Evolutionary conservation across 2,113 vertebrate genomes (phyloP).

Genomic region (Pygoscelis adeliae): DNA sequence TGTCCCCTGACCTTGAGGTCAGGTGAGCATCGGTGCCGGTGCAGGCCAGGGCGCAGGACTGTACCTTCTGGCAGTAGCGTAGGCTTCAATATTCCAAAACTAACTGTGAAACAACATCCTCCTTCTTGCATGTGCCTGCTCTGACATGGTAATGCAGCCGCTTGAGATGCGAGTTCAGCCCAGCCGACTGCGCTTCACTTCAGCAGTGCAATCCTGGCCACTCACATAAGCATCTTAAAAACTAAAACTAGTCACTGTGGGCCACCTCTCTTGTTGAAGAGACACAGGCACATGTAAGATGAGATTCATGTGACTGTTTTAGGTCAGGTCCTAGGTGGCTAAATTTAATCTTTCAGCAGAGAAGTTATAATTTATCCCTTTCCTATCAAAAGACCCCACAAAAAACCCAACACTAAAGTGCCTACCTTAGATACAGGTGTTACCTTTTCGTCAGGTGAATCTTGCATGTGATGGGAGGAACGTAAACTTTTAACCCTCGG

Average conservation of each 20-base stretch:
- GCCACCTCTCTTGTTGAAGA: not conserved
- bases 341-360: not conserved
- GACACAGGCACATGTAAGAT: not conserved
- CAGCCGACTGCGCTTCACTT: not conserved
- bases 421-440: not conserved
- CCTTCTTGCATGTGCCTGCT: not conserved
- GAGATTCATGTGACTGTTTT: not conserved
- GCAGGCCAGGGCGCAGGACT: not conserved
- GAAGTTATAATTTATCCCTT: not conserved
- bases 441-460: not conserved
- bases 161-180: not conserved
- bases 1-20: not conserved
- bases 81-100: not conserved
- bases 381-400: not conserved
- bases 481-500: not conserved
- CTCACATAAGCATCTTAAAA: not conserved
- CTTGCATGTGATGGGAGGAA: not conserved
- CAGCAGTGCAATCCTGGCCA: not conserved
- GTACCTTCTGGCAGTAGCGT: not conserved
- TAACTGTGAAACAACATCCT: slow-evolving; percentile 44
- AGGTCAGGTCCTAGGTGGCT: not conserved
- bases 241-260: not conserved
- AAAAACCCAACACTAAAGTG: not conserved
- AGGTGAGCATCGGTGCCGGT: accelerated
- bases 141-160: not conserved